These are phyloP conservation scores for Thymelicus acteon DNA, from an alignment of 2,888 invertebrate species.

Conservation along the genomic window DNA sequence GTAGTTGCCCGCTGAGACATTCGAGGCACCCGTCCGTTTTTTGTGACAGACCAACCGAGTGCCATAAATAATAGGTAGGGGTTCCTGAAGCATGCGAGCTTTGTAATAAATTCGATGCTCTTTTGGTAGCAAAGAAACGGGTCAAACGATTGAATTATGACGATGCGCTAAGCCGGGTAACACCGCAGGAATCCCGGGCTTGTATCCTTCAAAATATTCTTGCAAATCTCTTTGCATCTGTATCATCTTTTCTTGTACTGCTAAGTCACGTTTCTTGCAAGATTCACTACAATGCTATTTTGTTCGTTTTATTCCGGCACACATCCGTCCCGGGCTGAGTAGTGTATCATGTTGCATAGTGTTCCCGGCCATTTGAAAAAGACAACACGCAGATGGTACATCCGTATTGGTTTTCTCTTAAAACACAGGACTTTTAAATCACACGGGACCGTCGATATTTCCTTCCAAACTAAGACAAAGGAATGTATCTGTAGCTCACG, in stretches of 20 bases:
- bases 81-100: conserved; percentile 75
- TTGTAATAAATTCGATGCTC: conserved; percentile 84
- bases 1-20: conserved; percentile 82
- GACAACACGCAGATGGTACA: conserved; percentile 79
- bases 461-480: conserved; percentile 74
- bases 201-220: conserved; percentile 74
- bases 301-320: conserved; percentile 61
- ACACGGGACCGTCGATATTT: conserved; percentile 78
- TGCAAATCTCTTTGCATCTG: conserved; percentile 64
- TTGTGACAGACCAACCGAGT: conserved; percentile 83
- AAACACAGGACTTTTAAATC: conserved; percentile 81
- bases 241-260: conserved; percentile 58
- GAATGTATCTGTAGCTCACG: conserved; percentile 57
- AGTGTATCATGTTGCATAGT: conserved; percentile 70
- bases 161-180: conserved; percentile 81
- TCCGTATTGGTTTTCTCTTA: conserved; percentile 82
- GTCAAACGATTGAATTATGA: conserved; percentile 81
- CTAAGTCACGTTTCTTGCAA: conserved; percentile 64
- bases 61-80: conserved; percentile 85
- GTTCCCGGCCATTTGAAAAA: conserved; percentile 75
- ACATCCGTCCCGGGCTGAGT: conserved; percentile 60
- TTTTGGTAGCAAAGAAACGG: conserved; percentile 78
- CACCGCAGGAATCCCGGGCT: conserved; percentile 69
- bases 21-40: conserved; percentile 82
- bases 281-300: conserved; percentile 65